Evolutionary conservation across 1,140 invertebrate genomes (phyloP), one percentile per base, ranked within the genome.

Genomic region (Diprion similis): DNA sequence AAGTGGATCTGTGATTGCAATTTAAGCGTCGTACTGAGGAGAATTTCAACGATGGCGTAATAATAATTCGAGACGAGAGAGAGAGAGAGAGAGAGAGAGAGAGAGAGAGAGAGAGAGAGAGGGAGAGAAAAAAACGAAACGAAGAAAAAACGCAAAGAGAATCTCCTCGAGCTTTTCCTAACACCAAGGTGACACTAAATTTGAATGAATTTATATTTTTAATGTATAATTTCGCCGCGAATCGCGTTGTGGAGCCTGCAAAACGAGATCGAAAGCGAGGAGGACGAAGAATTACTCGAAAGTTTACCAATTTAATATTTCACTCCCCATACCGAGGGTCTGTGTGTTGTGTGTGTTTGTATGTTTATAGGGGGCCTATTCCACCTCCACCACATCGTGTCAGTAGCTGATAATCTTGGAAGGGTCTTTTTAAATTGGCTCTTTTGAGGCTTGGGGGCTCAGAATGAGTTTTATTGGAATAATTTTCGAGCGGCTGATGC

Each of bases 371-470:
- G 24, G 24, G 24, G 24, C 24, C 24, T 37, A 37, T 37, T 37
- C 24, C 24, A 37, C 24, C 24, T 37, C 51, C 51, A 71, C 77
- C 78, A 75, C 79, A 77, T 81, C 76, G 76, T 59, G 76, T 59
- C 78, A 73, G 72, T 78, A 68, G 78, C 79, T 84, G 80, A 81
- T 86, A 85, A 86, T 88, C 84, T 86, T 86, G 83, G 84, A 84
- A 85, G 85, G 82, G 86, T 82, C 83, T 87, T 87, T 85, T 87
- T 87, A 88, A 88, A 88, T 88, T 88, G 85, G 84, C 78, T 87
- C 78, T 85, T 88, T 88, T 88, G 86, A 88, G 82, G 80, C 82
- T 75, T 78, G 77, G 79, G 79, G 79, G 78, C 81, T 77, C 79
- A 77, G 24, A 83, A 86, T 85, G 85, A 88, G 85, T 88, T 87